Conservation (phyloP, 2,888 invertebrate genomes). For the Dioctria linearis region DNA sequence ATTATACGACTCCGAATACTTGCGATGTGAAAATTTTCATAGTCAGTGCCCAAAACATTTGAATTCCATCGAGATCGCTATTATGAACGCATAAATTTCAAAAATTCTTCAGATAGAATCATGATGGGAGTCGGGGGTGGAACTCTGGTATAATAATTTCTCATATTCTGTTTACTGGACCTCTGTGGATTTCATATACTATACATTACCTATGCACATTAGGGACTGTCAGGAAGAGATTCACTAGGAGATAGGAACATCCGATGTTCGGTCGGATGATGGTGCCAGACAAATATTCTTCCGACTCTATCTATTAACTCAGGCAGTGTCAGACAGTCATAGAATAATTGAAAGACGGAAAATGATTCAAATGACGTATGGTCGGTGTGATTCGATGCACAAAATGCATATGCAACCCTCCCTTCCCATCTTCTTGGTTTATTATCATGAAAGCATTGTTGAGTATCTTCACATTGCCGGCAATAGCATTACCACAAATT, state of each 20-base stretch:
- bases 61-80: no score
- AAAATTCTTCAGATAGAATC: no score
- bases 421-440: background rate
- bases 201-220: no score
- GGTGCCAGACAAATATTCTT: slow-evolving; percentile 4
- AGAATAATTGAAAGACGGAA: slow-evolving; percentile 10
- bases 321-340: no score
- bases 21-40: no score
- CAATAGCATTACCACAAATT: background rate
- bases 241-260: no score
- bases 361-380: background rate
- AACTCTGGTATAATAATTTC: no score
- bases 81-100: no score
- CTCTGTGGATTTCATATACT: background rate
- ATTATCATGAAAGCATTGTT: background rate
- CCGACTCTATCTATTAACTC: background rate
- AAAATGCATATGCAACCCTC: background rate
- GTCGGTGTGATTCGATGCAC: background rate
- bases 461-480: background rate
- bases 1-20: no score
- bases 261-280: background rate
- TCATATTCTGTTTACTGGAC: background rate
- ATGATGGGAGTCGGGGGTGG: no score
- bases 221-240: no score
- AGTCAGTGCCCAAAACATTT: no score